Conservation (phyloP, 2,113 vertebrate genomes). For the Felis catus region DNA sequence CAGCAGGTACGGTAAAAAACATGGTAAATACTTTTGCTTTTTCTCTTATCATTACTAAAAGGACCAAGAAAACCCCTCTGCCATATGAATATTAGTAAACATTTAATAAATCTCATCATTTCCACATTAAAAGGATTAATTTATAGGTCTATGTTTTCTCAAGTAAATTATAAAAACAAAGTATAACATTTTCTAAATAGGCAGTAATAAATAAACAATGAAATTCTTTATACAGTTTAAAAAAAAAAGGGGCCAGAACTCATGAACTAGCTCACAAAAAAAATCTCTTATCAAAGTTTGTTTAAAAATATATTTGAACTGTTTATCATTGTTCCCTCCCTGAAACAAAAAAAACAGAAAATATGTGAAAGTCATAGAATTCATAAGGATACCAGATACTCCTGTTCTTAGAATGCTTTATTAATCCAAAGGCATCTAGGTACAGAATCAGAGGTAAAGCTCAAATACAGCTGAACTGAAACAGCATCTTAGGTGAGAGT, state of each 20-base stretch:
- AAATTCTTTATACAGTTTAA: neutral
- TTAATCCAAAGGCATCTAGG: neutral
- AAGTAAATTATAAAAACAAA: constrained; percentile 39
- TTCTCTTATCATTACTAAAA: neutral
- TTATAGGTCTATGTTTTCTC: constrained; percentile 16
- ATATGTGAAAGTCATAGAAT: neutral
- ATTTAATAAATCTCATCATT: constrained; percentile 7
- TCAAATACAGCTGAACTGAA: neutral
- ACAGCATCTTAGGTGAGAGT: neutral
- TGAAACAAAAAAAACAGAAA: constrained; percentile 38
- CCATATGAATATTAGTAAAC: neutral
- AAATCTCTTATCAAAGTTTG: neutral
- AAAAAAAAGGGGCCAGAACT: neutral
- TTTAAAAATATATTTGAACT: constrained; percentile 37
- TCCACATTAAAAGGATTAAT: neutral
- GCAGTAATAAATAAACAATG: neutral
- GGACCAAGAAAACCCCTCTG: neutral
- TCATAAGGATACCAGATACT: neutral
- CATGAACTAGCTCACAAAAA: neutral
- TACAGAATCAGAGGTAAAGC: neutral
- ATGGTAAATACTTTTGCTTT: constrained; percentile 13
- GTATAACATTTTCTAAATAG: neutral
- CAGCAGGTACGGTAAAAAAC: neutral
- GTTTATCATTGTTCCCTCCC: neutral
- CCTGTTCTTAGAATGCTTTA: neutral